A percentile compares a stretch with the other conserved stretches of the same genome.
Conservation (phyloP, 2,113 vertebrate genomes). For the Tachuris rubrigastra region DNA sequence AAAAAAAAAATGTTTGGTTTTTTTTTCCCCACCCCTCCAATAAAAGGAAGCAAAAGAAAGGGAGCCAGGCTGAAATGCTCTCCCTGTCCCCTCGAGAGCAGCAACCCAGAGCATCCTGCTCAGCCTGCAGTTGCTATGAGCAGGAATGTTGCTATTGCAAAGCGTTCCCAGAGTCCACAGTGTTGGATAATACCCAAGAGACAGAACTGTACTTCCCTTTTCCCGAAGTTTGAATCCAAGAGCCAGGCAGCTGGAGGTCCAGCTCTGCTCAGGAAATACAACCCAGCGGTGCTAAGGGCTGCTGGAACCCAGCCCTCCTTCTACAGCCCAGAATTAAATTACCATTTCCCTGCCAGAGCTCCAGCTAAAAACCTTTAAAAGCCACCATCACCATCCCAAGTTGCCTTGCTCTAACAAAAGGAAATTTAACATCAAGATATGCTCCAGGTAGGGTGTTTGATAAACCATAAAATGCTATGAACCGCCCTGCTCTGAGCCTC, state of each 20-base stretch:
- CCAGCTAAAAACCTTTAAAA: background rate
- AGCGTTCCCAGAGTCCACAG: background rate
- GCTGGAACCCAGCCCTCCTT: constrained; percentile 28
- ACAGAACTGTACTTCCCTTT: constrained; percentile 37
- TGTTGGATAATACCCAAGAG: constrained; percentile 11
- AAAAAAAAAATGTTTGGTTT: background rate
- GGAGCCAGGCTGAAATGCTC: background rate
- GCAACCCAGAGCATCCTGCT: background rate
- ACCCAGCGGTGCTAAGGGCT: background rate
- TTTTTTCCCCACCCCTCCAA: background rate
- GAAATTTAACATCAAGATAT: background rate
- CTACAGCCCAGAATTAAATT: background rate
- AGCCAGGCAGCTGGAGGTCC: constrained; percentile 42
- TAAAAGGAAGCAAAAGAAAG: background rate
- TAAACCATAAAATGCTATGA: background rate
- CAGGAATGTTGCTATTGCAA: background rate
- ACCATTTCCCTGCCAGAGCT: background rate
- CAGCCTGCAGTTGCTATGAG: background rate
- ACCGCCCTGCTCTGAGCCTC: background rate
- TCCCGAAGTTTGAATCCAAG: background rate
- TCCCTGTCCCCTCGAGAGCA: background rate
- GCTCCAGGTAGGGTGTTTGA: background rate
- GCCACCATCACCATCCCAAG: background rate
- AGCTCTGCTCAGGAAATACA: constrained; percentile 26
- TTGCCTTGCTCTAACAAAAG: background rate